These are phyloP conservation scores for Griposia aprilina DNA, from an alignment of 2,888 invertebrate genomes.

Conservation along the genomic window DNA sequence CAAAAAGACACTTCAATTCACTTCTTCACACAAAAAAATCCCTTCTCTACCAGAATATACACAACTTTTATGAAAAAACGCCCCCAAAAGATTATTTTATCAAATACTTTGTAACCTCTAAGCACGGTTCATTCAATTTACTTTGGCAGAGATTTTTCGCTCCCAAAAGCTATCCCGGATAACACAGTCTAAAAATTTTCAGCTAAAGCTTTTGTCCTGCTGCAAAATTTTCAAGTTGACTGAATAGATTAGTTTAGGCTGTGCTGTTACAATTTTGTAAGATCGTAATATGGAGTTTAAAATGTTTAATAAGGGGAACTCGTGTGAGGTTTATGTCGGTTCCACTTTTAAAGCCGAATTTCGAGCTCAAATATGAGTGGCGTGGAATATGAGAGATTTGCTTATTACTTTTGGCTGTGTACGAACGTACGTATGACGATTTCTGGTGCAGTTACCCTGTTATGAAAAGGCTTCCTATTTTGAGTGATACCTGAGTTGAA, in stretches of 20 bases:
- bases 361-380: conserved; percentile 26
- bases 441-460: conserved; percentile 5
- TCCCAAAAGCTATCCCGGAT: conserved; percentile 6
- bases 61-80: conserved; percentile 19
- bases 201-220: neutral
- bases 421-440: neutral
- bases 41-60: neutral
- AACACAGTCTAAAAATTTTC: conserved; percentile 58
- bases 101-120: conserved; percentile 41
- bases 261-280: conserved; percentile 69
- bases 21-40: neutral
- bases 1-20: neutral
- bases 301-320: conserved; percentile 74
- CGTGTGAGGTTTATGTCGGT: conserved; percentile 44
- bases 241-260: conserved; percentile 52
- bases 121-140: conserved; percentile 43
- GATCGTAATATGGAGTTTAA: conserved; percentile 68
- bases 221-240: conserved; percentile 6
- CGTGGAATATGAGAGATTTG: conserved; percentile 29
- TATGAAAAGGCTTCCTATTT: neutral
- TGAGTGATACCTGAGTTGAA: neutral
- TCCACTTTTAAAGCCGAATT: conserved; percentile 46
- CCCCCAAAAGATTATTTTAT: conserved; percentile 38
- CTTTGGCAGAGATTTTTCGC: conserved; percentile 28
- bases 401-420: neutral